Base-by-base conservation (phyloP, 2,113 vertebrate species). In the Sinocyclocheilus anshuiensis region DNA sequence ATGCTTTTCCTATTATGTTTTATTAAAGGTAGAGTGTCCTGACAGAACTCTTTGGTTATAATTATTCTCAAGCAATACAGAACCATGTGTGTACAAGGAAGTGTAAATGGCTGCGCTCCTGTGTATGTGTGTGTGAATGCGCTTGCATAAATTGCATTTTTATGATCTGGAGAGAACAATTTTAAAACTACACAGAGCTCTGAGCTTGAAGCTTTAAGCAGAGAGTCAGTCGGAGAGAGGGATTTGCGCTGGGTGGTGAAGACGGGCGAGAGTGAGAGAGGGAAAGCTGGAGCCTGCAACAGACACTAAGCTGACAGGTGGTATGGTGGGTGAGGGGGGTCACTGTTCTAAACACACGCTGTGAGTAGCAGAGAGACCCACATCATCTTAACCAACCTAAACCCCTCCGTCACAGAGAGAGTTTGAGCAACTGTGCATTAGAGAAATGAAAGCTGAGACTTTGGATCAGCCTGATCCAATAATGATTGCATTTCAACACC, bases 271-370 rank as follows among this genome's bases (percentile, higher is more conserved):
- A 39, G 48, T 22, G 55, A 76, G 80, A 67, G 61, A 77, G 50
- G 50, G 79, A 82, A 84, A 36, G 77, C n/a, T 55, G 48, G 65
- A 72, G 75, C 18, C 76, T 45, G 36, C 24, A 33, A 53, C 36
- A 87, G 86, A 79, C 80, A 71, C 50, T 86, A 83, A 83, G 84
- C 86, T 87, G 88, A 77, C 84, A 87, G 86, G 71, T 67, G 61
- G 36, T 39, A 76, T 22, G n/a, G 42, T 42, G 29, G 50, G 48
- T 16, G 16, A 3, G 65, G 36, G 78, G 36, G 55, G 77, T 33
- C 24, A 53, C 24, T 48, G 77, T 24, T 53, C 13, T 76, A 76
- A 87, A 83, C 57, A 55, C 53, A 45, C 20, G 13, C 61, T 72
- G 76, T 61, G 29, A 33, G 79, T 36, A 80, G 63, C 79, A 76